A percentile compares a stretch with the other conserved stretches of the same genome.
Evolutionary conservation across 2,797 vertebrate species (phyloP).

Genomic region (Sarcoramphus papa): DNA sequence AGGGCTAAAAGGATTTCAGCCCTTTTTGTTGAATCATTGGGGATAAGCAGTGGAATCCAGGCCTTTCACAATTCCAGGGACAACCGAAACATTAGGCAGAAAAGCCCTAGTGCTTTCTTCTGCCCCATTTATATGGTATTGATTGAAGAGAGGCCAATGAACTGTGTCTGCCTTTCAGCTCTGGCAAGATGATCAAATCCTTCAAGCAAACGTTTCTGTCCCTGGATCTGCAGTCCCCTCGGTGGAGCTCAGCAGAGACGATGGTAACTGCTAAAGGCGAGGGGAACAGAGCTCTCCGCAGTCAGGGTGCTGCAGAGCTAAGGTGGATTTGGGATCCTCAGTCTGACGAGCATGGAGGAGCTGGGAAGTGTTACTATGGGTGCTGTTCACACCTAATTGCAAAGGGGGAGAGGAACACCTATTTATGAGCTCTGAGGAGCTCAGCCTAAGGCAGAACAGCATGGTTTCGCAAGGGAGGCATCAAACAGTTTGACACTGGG

Average conservation of each 20-base stretch:
- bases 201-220: conserved; percentile 60
- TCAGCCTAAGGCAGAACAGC: background rate
- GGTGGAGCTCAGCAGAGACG: background rate
- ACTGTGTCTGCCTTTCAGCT: background rate
- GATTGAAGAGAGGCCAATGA: background rate
- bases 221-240: conserved; percentile 52
- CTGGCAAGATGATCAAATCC: conserved; percentile 53
- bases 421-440: background rate
- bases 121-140: too few relatives aligned
- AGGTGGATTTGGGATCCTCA: background rate
- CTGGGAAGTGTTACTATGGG: background rate
- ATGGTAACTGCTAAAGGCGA: background rate
- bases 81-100: background rate
- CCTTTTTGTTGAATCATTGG: too few relatives aligned
- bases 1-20: background rate
- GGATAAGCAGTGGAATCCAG: background rate
- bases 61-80: background rate
- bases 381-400: background rate
- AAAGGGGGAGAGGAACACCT: background rate
- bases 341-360: background rate
- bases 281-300: background rate
- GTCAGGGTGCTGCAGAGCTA: background rate
- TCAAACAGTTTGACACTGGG: background rate
- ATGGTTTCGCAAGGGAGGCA: background rate
- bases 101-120: background rate